Conservation (phyloP, 1,140 invertebrate genomes). For the Zaprionus ornatus region DNA sequence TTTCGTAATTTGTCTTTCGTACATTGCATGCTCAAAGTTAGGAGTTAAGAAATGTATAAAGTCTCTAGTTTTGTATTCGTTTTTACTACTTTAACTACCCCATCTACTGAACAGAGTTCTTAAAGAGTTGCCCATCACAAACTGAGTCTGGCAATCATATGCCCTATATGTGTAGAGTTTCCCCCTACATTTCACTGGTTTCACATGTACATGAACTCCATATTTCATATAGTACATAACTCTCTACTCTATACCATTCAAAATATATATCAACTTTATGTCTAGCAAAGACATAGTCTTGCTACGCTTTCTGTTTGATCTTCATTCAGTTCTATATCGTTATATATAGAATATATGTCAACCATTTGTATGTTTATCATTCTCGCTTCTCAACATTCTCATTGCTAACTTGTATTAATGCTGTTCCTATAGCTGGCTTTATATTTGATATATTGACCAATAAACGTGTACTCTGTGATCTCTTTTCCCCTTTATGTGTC, state of each 20-base stretch:
- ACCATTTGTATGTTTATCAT: not conserved
- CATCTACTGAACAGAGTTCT: not conserved
- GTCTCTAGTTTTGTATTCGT: not conserved
- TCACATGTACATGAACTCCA: not conserved
- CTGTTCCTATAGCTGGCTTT: conserved; percentile 56
- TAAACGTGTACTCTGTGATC: conserved; percentile 76
- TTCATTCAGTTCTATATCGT: conserved; percentile 45
- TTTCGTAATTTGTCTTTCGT: too few species aligned
- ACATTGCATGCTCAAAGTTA: not conserved
- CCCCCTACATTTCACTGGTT: not conserved
- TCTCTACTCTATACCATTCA: not conserved
- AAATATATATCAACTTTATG: conserved; percentile 8
- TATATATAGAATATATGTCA: conserved; percentile 11
- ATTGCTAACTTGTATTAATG: conserved; percentile 38
- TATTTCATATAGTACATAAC: not conserved
- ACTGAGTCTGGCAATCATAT: not conserved
- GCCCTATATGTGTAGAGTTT: not conserved
- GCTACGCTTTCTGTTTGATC: conserved; percentile 19
- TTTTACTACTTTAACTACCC: not conserved
- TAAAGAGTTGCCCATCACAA: not conserved
- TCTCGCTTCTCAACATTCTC: conserved; percentile 36
- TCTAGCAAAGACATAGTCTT: not conserved
- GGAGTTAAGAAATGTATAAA: not conserved
- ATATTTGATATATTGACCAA: conserved; percentile 48
- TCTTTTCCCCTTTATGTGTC: conserved; percentile 75